Evolutionary conservation across 2,113 vertebrate species (phyloP), one percentile per base, ranked within the genome.

Genomic region (Microtus pennsylvanicus): DNA sequence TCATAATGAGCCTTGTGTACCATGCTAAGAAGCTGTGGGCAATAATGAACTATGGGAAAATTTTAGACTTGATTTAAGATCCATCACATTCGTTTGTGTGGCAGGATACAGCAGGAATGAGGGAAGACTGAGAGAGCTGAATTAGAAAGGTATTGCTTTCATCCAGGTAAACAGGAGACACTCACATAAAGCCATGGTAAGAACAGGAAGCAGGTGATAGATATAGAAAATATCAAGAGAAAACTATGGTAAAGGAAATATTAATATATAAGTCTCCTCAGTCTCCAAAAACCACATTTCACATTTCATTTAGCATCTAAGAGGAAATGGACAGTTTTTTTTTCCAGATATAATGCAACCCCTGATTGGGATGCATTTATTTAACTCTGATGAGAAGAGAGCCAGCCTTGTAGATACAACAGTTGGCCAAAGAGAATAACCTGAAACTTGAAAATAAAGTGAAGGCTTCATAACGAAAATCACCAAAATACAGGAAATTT

Each of bases 21-120:
- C 9, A 69, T 52, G 3, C 24, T 70, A 80, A 88, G 65, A 77
- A 85, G 22, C 33, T 55, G 30, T 82, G 45, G 21, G 30, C 8
- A 81, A 38, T 38, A 50, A 61, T 22, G 22, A 90, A 61, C 22
- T 16, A 55, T 0, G 42, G 70, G 78, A 81, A 92, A 21, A 30
- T 28, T 50, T 85, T 58, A 77, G 17, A 35, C 52, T 89, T 94
- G 45, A 87, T 80, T 97, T 93, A 80, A 91, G 47, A 75, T n/a
- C 11, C 4, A 26, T 69, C 14, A 75, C 12, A 90, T 83, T 67
- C 83, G 33, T 76, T 93, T 45, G 82, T 92, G n/a, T 91, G 7
- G 3, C n/a, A 95, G 45, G 30, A 30, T 91, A 7, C 1, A 82
- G 28, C 0, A 91, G n/a, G 47, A 78, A 93, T 33, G 83, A 70